Evolutionary conservation across 1,140 invertebrate species (phyloP).

Genomic region (Meloidogyne hapla): DNA sequence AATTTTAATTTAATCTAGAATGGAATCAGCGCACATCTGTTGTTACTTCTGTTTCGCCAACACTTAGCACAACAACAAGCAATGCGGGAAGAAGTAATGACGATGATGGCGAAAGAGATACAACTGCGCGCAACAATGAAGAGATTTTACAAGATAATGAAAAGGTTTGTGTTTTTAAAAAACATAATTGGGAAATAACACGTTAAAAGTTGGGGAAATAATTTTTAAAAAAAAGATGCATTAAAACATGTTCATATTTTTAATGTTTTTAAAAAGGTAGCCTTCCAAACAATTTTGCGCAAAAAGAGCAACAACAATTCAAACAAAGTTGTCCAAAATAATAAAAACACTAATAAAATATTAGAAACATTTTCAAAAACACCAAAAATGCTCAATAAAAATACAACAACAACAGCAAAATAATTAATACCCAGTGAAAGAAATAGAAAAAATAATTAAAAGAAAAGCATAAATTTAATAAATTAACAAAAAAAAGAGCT

Average conservation of each 20-base stretch:
- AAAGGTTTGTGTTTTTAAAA: background rate
- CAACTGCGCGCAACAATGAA: background rate
- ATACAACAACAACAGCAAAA: background rate
- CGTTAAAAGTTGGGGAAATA: background rate
- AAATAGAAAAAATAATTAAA: background rate
- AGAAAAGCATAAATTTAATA: background rate
- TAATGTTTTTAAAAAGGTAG: background rate
- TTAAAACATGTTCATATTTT: background rate
- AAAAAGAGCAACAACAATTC: constrained; percentile 10
- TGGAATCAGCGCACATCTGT: background rate
- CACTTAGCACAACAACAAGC: background rate
- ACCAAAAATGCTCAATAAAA: background rate
- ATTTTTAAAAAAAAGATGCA: background rate
- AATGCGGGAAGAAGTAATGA: background rate
- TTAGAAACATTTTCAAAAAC: background rate
- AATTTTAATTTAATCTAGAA: no score
- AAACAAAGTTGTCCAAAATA: constrained; percentile 4
- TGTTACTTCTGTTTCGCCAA: constrained; percentile 7
- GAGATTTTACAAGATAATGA: background rate
- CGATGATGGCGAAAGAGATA: background rate
- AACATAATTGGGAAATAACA: background rate
- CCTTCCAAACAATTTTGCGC: constrained; percentile 22
- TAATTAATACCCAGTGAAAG: background rate
- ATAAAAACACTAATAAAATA: background rate
- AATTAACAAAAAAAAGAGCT: no score